Conservation (phyloP, 2,113 vertebrate species). For the Colaptes auratus region DNA sequence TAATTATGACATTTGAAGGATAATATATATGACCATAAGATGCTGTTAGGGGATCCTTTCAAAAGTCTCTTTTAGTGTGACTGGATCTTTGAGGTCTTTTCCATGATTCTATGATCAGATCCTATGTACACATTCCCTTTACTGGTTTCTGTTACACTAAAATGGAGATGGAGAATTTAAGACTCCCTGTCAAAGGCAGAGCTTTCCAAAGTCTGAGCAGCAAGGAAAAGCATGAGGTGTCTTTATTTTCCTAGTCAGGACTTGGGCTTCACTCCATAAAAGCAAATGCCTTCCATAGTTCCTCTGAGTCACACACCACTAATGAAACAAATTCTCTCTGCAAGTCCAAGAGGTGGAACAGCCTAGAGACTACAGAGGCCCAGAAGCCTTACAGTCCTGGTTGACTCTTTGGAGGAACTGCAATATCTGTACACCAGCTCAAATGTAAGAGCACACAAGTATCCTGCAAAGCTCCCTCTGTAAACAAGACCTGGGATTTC, state of each 20-base stretch:
- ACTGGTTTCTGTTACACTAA: background rate
- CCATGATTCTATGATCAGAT: background rate
- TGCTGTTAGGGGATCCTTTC: background rate
- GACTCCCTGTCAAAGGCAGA: background rate
- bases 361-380: background rate
- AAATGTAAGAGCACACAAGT: background rate
- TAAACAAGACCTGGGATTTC: background rate
- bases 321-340: accelerated
- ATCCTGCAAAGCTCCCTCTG: background rate
- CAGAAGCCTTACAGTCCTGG: background rate
- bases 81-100: background rate
- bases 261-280: background rate
- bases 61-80: background rate
- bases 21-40: accelerated
- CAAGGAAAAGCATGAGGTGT: background rate
- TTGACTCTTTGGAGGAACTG: background rate
- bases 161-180: background rate
- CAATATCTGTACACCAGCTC: background rate
- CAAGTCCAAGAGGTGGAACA: background rate
- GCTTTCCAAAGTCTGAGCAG: background rate
- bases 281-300: background rate
- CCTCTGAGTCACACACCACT: background rate
- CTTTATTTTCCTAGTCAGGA: background rate
- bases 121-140: background rate
- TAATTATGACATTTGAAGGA: background rate